phyloP scores from a whole-genome alignment of 2,113 vertebrate species.

The Boleophthalmus pectinirostris region DNA sequence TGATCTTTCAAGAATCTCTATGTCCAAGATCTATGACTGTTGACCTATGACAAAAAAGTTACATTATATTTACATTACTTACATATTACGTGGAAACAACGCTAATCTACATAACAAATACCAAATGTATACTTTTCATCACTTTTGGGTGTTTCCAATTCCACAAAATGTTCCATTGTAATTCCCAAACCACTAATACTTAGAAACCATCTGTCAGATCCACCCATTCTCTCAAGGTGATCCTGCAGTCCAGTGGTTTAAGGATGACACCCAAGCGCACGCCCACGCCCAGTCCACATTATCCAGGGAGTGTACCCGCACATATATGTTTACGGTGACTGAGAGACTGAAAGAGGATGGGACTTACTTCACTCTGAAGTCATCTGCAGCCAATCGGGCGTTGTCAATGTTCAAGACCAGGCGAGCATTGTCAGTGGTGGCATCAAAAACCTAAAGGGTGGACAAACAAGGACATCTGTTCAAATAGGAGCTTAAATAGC shows the following conservation, averaged over 20 bases:
- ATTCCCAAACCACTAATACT: neutral
- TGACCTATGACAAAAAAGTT: neutral
- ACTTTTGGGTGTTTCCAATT: neutral
- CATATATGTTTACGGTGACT: conserved; percentile 29
- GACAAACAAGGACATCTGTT: conserved; percentile 6
- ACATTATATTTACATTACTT: no score
- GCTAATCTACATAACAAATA: neutral
- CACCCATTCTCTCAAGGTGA: conserved; percentile 18
- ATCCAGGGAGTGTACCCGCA: conserved; percentile 33
- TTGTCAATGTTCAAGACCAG: conserved; percentile 81
- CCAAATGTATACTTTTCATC: conserved; percentile 5
- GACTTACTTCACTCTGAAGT: conserved; percentile 81
- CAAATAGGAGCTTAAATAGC: neutral
- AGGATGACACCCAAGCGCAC: conserved; percentile 18
- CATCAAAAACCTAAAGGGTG: conserved; percentile 74
- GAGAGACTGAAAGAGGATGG: neutral
- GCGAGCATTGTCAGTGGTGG: conserved; percentile 76
- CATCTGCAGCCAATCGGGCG: conserved; percentile 80
- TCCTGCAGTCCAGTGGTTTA: conserved; percentile 21
- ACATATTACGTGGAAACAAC: neutral
- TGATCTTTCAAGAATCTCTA: neutral
- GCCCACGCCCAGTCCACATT: conserved; percentile 16
- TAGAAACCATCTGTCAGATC: conserved; percentile 36
- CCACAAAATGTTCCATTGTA: neutral
- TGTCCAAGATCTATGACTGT: neutral